phyloP scores from a whole-genome alignment of 2,113 vertebrate genomes.

The Camarhynchus parvulus region DNA sequence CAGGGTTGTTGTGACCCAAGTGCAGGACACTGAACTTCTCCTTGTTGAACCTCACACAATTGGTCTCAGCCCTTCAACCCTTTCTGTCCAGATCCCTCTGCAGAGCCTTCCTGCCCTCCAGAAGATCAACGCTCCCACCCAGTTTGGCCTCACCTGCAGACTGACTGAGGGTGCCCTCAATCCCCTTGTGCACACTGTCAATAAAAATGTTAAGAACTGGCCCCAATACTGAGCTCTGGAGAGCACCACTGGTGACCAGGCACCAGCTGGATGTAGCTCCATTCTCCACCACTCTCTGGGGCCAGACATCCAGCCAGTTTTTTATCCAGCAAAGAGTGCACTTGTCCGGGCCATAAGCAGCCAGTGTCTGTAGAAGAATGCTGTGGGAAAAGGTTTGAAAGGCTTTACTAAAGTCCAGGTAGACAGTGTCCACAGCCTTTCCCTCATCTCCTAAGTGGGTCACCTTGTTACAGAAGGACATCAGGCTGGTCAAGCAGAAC shows the following conservation, averaged over 20 bases:
- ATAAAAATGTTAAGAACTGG: background rate
- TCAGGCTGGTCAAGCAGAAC: background rate
- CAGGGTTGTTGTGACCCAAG: too few species aligned
- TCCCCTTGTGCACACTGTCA: too few species aligned
- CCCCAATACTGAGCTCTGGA: background rate
- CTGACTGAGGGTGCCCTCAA: background rate
- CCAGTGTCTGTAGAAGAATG: background rate
- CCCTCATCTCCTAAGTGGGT: background rate
- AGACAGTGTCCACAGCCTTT: background rate
- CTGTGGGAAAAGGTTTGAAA: background rate
- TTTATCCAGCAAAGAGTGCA: background rate
- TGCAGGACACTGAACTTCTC: background rate
- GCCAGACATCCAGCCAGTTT: background rate
- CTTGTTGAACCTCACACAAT: background rate
- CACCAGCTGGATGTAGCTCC: background rate
- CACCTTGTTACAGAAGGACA: background rate
- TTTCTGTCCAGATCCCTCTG: background rate
- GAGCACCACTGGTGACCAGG: background rate
- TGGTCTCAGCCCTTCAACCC: background rate
- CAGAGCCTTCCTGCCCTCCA: background rate
- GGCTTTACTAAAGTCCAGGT: background rate
- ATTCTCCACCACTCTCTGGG: background rate
- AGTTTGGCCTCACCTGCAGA: background rate
- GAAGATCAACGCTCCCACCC: background rate
- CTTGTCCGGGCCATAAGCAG: background rate